phyloP scores from a whole-genome alignment of 2,797 vertebrate species.

The Bufotes viridis region DNA sequence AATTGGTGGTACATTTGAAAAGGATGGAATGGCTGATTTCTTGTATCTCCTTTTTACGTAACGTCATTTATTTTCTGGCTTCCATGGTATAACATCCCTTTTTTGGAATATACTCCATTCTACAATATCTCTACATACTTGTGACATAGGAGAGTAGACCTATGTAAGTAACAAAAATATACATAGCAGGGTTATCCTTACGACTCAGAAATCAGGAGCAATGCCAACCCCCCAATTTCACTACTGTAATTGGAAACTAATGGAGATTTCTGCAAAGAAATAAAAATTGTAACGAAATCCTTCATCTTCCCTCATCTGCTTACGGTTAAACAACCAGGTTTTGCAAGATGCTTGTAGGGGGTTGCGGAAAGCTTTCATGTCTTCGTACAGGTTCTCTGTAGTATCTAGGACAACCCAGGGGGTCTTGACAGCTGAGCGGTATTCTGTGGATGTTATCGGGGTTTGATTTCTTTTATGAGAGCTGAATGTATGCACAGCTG shows the following conservation, averaged over 20 bases:
- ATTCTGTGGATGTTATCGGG: conserved; percentile 45
- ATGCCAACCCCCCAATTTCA: neutral
- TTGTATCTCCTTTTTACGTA: too few relatives aligned
- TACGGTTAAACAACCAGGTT: conserved; percentile 10
- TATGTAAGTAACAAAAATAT: too few relatives aligned
- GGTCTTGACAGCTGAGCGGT: conserved; percentile 51
- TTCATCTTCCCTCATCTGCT: neutral
- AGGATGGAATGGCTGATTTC: too few relatives aligned
- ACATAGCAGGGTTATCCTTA: neutral
- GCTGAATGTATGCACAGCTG: conserved; percentile 51
- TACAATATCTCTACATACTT: too few relatives aligned
- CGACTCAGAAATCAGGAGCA: neutral
- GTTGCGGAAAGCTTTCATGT: conserved; percentile 20
- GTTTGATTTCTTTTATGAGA: conserved; percentile 56
- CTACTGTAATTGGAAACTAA: conserved; percentile 6
- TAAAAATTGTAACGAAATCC: neutral
- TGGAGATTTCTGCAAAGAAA: conserved; percentile 6
- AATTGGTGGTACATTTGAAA: too few relatives aligned
- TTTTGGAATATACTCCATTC: too few relatives aligned
- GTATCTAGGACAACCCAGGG: conserved; percentile 20
- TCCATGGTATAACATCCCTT: too few relatives aligned
- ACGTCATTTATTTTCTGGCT: too few relatives aligned
- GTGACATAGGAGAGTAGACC: too few relatives aligned
- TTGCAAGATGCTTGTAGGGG: conserved; percentile 4
- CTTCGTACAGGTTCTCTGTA: conserved; percentile 26